Evolutionary conservation across 2,888 invertebrate species (phyloP).

Genomic region (Temnothorax unifasciatus): DNA sequence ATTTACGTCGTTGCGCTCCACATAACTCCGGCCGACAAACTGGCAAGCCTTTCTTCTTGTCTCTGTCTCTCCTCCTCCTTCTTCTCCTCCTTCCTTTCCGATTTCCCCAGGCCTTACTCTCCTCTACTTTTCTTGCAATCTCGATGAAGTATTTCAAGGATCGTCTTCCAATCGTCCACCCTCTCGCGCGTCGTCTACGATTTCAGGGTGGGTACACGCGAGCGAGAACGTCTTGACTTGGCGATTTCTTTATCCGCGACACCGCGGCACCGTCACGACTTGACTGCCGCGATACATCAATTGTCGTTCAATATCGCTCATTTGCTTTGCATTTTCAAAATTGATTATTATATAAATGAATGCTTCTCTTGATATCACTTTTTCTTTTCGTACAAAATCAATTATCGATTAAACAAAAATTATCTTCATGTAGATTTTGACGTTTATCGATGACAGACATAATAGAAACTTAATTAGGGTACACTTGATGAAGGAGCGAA

Average conservation of each 20-base stretch:
- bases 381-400: background rate
- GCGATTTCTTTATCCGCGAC: constrained; percentile 45
- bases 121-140: constrained; percentile 62
- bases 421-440: background rate
- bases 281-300: constrained; percentile 1
- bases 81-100: constrained; percentile 57
- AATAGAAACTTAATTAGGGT: background rate
- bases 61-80: constrained; percentile 53
- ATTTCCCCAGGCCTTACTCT: constrained; percentile 60
- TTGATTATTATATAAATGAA: background rate
- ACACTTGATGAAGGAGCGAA: background rate
- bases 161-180: constrained; percentile 16
- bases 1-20: constrained; percentile 81
- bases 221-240: constrained; percentile 15
- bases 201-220: constrained; percentile 13
- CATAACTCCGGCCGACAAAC: constrained; percentile 82
- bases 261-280: background rate
- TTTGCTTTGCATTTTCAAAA: background rate
- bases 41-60: constrained; percentile 74
- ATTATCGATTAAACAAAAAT: background rate
- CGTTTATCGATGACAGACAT: background rate
- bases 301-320: background rate
- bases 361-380: background rate
- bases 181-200: constrained; percentile 32
- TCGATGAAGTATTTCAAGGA: constrained; percentile 31